A percentile compares a stretch with the other conserved stretches of the same genome.
Evolutionary conservation across 2,888 invertebrate species (phyloP).

Genomic region (Netelia fuscicornis): DNA sequence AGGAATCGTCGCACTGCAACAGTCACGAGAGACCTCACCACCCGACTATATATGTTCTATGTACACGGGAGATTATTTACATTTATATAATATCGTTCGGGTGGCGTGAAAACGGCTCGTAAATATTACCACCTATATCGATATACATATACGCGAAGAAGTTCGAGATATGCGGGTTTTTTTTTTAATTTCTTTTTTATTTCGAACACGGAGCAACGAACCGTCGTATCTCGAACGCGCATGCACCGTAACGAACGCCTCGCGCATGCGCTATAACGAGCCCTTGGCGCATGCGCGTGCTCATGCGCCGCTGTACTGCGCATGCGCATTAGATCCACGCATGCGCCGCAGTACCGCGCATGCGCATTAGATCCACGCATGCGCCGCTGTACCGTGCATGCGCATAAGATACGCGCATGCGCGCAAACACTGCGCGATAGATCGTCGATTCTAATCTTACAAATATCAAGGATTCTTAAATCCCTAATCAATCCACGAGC

Average conservation of each 20-base stretch:
- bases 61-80: slow-evolving; percentile 65
- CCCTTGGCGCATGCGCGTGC: slow-evolving; percentile 10
- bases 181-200: neutral
- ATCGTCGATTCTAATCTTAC: slow-evolving; percentile 46
- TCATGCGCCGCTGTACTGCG: neutral
- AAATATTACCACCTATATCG: slow-evolving; percentile 22
- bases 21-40: slow-evolving; percentile 44
- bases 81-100: slow-evolving; percentile 64
- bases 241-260: neutral
- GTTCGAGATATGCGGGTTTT: slow-evolving; percentile 23
- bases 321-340: neutral
- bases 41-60: slow-evolving; percentile 55
- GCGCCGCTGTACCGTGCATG: neutral
- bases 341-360: neutral
- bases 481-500: slow-evolving; percentile 20
- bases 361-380: neutral
- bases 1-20: slow-evolving; percentile 60
- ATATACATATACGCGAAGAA: slow-evolving; percentile 22
- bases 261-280: neutral
- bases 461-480: slow-evolving; percentile 36
- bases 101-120: slow-evolving; percentile 41
- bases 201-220: too few species aligned
- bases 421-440: neutral
- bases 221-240: neutral
- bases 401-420: neutral